phyloP scores from a whole-genome alignment of 1,140 invertebrate species.

The Mizuhopecten yessoensis region DNA sequence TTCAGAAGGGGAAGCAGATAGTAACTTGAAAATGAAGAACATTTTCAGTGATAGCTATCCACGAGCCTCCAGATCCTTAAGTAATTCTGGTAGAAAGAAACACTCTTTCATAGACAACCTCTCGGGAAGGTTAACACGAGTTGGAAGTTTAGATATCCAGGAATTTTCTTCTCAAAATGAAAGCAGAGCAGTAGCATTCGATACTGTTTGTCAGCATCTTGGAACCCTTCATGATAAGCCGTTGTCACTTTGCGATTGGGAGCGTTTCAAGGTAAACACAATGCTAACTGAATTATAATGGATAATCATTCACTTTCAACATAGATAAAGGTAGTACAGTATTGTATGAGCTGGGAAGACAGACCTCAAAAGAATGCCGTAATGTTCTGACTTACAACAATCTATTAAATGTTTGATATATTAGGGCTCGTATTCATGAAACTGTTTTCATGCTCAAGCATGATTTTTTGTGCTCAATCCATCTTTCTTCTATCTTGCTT shows the following conservation, averaged over 20 bases:
- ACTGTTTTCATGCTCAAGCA: too few relatives aligned
- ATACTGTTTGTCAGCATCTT: neutral
- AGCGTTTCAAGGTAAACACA: neutral
- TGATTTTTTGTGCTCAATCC: too few relatives aligned
- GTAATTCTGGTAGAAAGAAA: neutral
- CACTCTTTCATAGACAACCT: neutral
- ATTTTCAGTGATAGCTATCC: neutral
- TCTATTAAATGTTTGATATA: too few relatives aligned
- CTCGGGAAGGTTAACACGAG: neutral
- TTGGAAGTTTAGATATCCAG: neutral
- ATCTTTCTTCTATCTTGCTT: too few relatives aligned
- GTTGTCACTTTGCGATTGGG: neutral
- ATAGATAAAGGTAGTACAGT: too few relatives aligned
- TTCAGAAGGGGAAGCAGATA: neutral
- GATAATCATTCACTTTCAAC: too few relatives aligned
- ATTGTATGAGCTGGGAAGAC: too few relatives aligned
- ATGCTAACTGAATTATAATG: neutral
- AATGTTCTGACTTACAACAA: too few relatives aligned
- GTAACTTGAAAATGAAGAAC: neutral
- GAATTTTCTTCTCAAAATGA: neutral
- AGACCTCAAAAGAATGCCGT: too few relatives aligned
- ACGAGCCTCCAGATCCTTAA: neutral
- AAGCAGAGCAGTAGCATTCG: neutral
- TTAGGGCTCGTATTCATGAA: too few relatives aligned
- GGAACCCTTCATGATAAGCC: neutral